phyloP scores from a whole-genome alignment of 92 coral and sea anemone species.

The Nematostella vectensis region DNA sequence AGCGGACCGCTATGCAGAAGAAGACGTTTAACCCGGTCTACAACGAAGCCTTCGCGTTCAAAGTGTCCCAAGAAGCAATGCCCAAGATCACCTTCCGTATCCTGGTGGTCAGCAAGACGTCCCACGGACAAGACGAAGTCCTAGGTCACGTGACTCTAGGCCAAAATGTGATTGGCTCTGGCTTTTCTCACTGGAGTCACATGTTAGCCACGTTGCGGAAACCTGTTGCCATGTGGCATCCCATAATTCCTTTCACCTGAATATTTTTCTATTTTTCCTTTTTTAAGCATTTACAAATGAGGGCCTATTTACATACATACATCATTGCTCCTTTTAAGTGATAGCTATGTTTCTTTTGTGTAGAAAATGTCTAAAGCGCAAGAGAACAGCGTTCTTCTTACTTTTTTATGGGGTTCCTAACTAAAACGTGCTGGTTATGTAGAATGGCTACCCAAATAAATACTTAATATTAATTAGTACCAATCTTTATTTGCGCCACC shows the following conservation, averaged over 20 bases:
- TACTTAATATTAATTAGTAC: too few species aligned
- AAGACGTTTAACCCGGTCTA: constrained; percentile 86
- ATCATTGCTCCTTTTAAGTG: too few species aligned
- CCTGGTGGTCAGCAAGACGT: constrained; percentile 79
- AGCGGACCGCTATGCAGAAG: constrained; percentile 90
- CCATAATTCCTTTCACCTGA: constrained; percentile 48
- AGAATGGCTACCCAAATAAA: too few species aligned
- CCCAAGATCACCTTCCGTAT: constrained; percentile 66
- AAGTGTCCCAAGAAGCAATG: constrained; percentile 87
- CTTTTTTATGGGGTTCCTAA: too few species aligned
- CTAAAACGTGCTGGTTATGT: too few species aligned
- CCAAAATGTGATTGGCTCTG: constrained; percentile 82
- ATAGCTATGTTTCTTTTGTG: too few species aligned
- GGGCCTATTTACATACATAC: too few species aligned
- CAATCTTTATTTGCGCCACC: too few species aligned
- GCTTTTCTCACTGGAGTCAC: constrained; percentile 94
- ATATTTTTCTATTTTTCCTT: too few species aligned
- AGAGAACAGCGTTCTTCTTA: too few species aligned
- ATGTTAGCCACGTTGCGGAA: constrained; percentile 83
- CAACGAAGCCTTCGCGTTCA: constrained; percentile 97
- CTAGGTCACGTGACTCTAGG: constrained; percentile 85
- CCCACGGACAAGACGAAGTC: constrained; percentile 85
- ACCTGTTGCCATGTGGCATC: constrained; percentile 99
- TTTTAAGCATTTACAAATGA: too few species aligned
- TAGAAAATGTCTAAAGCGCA: too few species aligned